Evolutionary conservation across 2,797 vertebrate genomes (phyloP), one percentile per base, ranked within the genome.

Genomic region (Pempheris klunzingeri): DNA sequence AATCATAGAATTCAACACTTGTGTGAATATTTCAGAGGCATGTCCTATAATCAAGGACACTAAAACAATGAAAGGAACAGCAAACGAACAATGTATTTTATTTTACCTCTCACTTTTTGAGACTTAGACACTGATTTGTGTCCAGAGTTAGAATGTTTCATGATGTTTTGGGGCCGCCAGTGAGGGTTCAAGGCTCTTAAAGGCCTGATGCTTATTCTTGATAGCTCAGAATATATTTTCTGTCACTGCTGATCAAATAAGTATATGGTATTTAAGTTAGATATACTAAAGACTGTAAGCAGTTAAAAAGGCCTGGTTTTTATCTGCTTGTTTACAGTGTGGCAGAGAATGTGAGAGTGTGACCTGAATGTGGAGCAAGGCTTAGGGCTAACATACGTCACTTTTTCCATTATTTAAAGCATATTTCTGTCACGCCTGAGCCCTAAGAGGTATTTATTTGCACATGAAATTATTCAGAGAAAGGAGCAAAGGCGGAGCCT

Each of bases 381-480:
- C 81, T 87, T 68, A 44, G 72, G 77, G 78, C 83, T 14, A 81
- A 72, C 83, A 58, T 55, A 84, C 85, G 71, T 87, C 86, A 88
- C 81, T 73, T 73, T 90, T 89, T 91, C 75, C 86, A 85, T 91
- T 85, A 86, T 90, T 90, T 74, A 85, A 83, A 83, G 62, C 71
- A 71, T 86, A 72, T 84, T 82, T 83, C 79, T 86, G 74, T 85
- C 82, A 78, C n/a, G 75, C 66, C 67, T 78, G 46, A 72, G 58
- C 53, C 58, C 49, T 68, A 11, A 63, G 78, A 68, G 47, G 60
- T 86, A 83, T 80, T 87, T 86, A 78, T 81, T 79, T 80, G 53
- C 79, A 36, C 50, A 44, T 71, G 32, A 77, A 77, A 68, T 53
- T 0, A 59, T 70, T 63, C 49, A 50, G 68, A n/a, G 12, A 49